Base-by-base conservation (phyloP, 2,797 vertebrate genomes). In the Premnoplex brunnescens region DNA sequence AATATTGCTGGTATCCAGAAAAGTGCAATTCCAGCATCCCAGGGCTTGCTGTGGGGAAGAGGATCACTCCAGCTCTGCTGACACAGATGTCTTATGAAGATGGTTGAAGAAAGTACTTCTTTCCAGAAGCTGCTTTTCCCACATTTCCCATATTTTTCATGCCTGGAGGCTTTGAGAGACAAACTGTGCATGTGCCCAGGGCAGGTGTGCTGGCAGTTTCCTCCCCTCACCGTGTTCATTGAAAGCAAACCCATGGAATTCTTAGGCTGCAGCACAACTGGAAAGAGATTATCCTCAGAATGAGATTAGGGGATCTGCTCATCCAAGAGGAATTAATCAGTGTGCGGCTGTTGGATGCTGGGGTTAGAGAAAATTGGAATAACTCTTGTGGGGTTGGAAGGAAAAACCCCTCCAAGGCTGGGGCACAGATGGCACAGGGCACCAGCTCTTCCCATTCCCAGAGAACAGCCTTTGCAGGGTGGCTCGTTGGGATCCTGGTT, bases 131-230 rank as follows among this genome's bases (percentile, higher is more conserved):
- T 66, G 48, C 7, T 92, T 78, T 74, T 43, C n/a, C 36, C 59
- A 22, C 28, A 21, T 62, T 62, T 41, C 37, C 56, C 14, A 1
- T 30, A 34, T 90, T 92, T 48, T 39, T 36, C 22, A 20, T 0
- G 1, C 37, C 28, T 3, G 8, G 22, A 77, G 26, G 26, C 39
- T 68, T 59, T 26, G 27, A 4, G 8, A 51, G 18, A 49, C 51
- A 28, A 63, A 11, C 5, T 0, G 48, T 5, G 12, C 3, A 5
- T 0, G 2, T 17, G 62, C 56, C 34, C 2, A 1, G 41, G 22
- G 22, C n/a, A 48, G 64, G 36, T 36, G 48, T 56, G 37, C 71
- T 36, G 4, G n/a, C 58, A 60, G 52, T 46, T 49, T 43, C 71
- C 76, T 83, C 32, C 62, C 12, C 19, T 87, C 30, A 58, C 34